phyloP scores from a whole-genome alignment of 2,797 vertebrate genomes.

The Urophycis tenuis region DNA sequence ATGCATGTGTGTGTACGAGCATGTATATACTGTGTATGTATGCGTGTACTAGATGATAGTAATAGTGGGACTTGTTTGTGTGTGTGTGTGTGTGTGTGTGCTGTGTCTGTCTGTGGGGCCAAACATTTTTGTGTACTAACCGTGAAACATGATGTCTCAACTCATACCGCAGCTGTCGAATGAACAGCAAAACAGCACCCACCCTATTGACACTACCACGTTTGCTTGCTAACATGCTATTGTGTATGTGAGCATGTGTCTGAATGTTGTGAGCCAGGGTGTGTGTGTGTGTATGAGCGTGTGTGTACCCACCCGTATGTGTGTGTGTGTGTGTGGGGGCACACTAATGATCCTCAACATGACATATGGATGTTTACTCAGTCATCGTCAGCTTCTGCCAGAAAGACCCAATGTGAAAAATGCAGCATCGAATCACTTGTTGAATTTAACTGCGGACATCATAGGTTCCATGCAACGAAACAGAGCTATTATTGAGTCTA shows the following conservation, averaged over 20 bases:
- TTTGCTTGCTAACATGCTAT: constrained; percentile 16
- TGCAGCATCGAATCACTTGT: not conserved
- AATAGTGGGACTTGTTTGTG: constrained; percentile 5
- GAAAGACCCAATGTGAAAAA: not conserved
- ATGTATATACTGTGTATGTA: not conserved
- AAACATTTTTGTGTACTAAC: not conserved
- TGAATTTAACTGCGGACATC: no score
- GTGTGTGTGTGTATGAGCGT: not conserved
- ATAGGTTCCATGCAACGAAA: no score
- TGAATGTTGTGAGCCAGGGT: not conserved
- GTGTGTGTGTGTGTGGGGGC: not conserved
- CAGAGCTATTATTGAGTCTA: no score
- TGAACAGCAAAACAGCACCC: constrained; percentile 44
- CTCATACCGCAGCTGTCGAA: constrained; percentile 57
- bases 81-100: constrained; percentile 20
- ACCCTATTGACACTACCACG: constrained; percentile 46
- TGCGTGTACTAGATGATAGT: not conserved
- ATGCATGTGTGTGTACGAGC: not conserved
- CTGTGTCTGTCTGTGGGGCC: not conserved
- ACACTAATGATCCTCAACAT: not conserved
- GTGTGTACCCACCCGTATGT: not conserved
- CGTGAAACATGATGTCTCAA: constrained; percentile 37
- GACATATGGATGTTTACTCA: not conserved
- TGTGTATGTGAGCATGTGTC: constrained; percentile 10
- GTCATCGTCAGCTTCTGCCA: not conserved